Percentiles rank a stretch among this genome's conserved stretches.
Evolutionary conservation across 2,113 vertebrate species (phyloP).

Genomic region (Orthonyx spaldingii): DNA sequence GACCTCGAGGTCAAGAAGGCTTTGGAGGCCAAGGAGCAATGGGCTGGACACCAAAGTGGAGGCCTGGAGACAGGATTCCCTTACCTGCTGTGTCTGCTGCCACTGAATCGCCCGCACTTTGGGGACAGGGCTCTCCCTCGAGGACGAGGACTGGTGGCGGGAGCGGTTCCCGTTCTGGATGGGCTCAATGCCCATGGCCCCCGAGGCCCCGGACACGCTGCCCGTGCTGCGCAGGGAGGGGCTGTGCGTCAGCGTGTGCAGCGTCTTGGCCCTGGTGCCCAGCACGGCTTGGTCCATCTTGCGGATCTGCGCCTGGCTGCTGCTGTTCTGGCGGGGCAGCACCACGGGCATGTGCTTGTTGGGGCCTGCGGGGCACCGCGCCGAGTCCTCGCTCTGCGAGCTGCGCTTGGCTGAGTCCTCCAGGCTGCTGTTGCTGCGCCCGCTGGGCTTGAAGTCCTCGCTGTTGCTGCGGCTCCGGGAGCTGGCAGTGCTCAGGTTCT

Average conservation of each 20-base stretch:
- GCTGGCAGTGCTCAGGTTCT: slow-evolving; percentile 91
- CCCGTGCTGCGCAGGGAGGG: slow-evolving; percentile 83
- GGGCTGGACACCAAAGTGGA: neutral
- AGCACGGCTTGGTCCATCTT: slow-evolving; percentile 82
- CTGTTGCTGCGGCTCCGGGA: slow-evolving; percentile 87
- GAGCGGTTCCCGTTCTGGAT: slow-evolving; percentile 71
- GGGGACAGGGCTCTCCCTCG: slow-evolving; percentile 80
- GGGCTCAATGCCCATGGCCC: slow-evolving; percentile 66
- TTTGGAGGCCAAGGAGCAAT: neutral
- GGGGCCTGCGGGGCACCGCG: slow-evolving; percentile 48
- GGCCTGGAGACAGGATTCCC: neutral
- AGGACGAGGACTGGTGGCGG: slow-evolving; percentile 78
- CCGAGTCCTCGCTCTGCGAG: slow-evolving; percentile 79
- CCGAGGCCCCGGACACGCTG: slow-evolving; percentile 69
- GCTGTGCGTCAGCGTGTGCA: slow-evolving; percentile 76
- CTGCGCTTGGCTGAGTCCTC: slow-evolving; percentile 82
- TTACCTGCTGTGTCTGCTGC: slow-evolving; percentile 77
- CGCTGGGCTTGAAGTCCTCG: slow-evolving; percentile 80
- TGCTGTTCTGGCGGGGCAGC: slow-evolving; percentile 82
- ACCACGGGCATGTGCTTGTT: slow-evolving; percentile 77
- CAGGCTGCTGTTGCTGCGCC: slow-evolving; percentile 85
- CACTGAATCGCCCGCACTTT: slow-evolving; percentile 76
- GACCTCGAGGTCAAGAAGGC: neutral
- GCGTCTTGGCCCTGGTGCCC: slow-evolving; percentile 73
- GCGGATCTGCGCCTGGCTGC: slow-evolving; percentile 84